Conservation (phyloP, 2,888 invertebrate species). For the Drosophila barbarae region DNA sequence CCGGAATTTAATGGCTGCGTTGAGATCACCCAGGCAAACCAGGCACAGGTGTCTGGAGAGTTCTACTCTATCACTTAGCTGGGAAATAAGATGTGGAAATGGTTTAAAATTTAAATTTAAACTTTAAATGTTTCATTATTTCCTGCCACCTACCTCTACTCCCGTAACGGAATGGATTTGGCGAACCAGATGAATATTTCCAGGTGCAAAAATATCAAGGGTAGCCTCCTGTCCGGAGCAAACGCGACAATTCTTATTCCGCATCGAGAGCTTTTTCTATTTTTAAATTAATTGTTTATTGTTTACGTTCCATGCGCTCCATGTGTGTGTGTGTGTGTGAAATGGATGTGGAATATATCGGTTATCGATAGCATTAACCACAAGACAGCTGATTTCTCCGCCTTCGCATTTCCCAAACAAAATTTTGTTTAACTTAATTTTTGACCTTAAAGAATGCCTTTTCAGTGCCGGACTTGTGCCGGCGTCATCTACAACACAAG, state of each 20-base stretch:
- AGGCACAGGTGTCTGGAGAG: constrained; percentile 35
- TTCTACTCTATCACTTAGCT: constrained; percentile 10
- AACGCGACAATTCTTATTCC: constrained; percentile 29
- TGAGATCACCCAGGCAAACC: constrained; percentile 40
- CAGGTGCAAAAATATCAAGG: constrained; percentile 31
- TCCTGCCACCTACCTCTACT: constrained; percentile 33
- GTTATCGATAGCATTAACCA: not conserved
- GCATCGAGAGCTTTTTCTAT: constrained; percentile 1
- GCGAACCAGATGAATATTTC: constrained; percentile 31
- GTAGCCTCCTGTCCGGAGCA: constrained; percentile 19
- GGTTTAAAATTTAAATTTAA: too few relatives aligned
- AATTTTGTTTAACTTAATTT: constrained; percentile 3
- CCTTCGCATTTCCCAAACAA: not conserved
- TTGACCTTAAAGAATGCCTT: constrained; percentile 41
- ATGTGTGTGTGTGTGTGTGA: too few relatives aligned
- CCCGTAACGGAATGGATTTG: constrained; percentile 45
- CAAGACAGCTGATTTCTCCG: constrained; percentile 4
- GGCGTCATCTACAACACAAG: constrained; percentile 49
- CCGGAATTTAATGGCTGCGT: constrained; percentile 41
- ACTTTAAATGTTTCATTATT: not conserved
- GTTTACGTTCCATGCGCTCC: constrained; percentile 9
- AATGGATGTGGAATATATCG: too few relatives aligned
- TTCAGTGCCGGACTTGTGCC: constrained; percentile 55
- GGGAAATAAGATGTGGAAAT: not conserved
- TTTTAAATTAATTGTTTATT: constrained; percentile 15